Percentiles rank a stretch among this genome's conserved stretches.
These are phyloP conservation scores for Halictus rubicundus DNA, from an alignment of 1,140 invertebrate species.

Conservation along the genomic window DNA sequence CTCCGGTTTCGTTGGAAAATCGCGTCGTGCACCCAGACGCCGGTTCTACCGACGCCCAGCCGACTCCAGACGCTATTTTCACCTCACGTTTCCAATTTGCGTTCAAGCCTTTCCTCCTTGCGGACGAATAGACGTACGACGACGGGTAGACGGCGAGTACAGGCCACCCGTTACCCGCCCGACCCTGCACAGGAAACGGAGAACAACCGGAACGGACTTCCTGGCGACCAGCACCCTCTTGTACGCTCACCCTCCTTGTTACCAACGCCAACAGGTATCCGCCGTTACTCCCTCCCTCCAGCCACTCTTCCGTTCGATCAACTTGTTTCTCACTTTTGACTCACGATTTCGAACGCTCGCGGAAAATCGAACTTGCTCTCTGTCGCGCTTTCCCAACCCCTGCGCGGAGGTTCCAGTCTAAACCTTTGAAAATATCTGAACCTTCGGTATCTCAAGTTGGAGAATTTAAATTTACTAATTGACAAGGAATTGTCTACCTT, in stretches of 20 bases:
- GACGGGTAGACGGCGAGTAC: background rate
- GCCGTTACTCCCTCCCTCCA: background rate
- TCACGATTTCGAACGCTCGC: too few species aligned
- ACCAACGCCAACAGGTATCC: slow-evolving; percentile 18
- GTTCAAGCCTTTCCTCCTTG: slow-evolving; percentile 44
- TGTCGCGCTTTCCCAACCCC: too few species aligned
- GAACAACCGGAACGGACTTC: slow-evolving; percentile 13
- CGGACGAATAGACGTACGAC: slow-evolving; percentile 51
- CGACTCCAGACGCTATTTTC: slow-evolving; percentile 43
- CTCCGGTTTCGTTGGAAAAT: slow-evolving; percentile 11
- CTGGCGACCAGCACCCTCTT: background rate
- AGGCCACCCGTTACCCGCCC: too few species aligned
- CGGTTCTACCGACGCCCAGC: background rate
- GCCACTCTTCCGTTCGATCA: too few species aligned
- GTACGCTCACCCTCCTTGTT: background rate
- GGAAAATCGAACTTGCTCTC: too few species aligned
- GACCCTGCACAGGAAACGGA: background rate
- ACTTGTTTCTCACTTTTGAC: too few species aligned
- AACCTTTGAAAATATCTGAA: too few species aligned
- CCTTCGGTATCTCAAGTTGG: too few species aligned
- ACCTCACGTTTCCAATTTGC: slow-evolving; percentile 67
- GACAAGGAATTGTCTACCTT: too few species aligned
- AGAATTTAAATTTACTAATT: too few species aligned
- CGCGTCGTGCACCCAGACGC: background rate
- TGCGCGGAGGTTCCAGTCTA: too few species aligned